Base-by-base conservation (phyloP, 2,888 invertebrate species). In the Drosophila planitibia region DNA sequence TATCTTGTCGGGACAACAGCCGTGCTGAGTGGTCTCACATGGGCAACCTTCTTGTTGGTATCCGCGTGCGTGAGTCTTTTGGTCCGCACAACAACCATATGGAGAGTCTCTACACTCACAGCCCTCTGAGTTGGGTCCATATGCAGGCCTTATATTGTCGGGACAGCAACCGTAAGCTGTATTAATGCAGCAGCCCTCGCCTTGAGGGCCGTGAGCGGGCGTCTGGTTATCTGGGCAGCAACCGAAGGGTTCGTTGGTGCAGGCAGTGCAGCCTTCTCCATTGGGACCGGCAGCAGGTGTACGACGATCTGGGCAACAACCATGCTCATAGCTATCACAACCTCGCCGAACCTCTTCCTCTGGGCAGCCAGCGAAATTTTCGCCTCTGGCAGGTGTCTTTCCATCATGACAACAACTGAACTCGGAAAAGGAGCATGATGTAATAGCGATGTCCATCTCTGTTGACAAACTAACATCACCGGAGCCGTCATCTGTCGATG, bases 81-180 rank as follows among this genome's bases (percentile, higher is more conserved):
- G 96, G 93, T 98, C 97, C 0, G 97, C 97, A 89, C 98, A 98
- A 92, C 98, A 98, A 0, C 97, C 96, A 87, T 96, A 97, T 25
- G 95, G 95, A 0, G 97, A 95, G 79, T 95, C 95, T 76, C 96
- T 94, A 89, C 98, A 99, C 19, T 96, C 96, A 88, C 98, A 98
- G 25, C 97, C 97, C 94, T 96, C 95, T 39, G 95, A 93, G 89
- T 96, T 95, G 0, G 97, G 96, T 74, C 99, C 98, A 74, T 95
- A 95, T 7, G 98, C 98, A 2, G 96, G 95, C 52, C 96, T 95
- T 84, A 96, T 95, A 91, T 98, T 97, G 91, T 99, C 98, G 0
- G 97, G 97, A 87, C 99, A 99, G 93, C 99, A 99, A n/a, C 98
- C 97, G 91, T 94, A 96, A 5, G 94, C 94, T 4, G 95, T 94